Base-by-base conservation (phyloP, 2,888 invertebrate genomes). In the Cabera pusaria region DNA sequence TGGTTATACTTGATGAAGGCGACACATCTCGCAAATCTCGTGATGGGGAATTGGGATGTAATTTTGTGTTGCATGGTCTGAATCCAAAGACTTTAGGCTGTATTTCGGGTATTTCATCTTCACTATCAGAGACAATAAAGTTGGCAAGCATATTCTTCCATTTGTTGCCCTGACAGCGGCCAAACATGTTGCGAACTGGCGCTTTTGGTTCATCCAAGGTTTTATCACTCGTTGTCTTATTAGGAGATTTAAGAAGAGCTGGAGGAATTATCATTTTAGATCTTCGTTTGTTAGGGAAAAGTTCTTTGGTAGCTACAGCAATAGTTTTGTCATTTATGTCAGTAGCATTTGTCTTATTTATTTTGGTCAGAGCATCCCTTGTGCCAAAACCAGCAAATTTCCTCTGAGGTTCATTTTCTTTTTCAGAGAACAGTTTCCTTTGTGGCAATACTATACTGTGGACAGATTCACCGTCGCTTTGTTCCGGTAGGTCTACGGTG, bases 401-500 rank as follows among this genome's bases (percentile, higher is more conserved):
- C 11, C 71, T 70, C 44, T 71, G 60, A 1, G 59, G 52, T 18
- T 55, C 48, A 18, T 64, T 69, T 23, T 81, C 72, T 53, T 80
- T 84, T 36, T 80, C 71, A 5, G 65, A 59, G 24, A 88, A 86
- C 0, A 88, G 51, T 47, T 66, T 79, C 20, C 74, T 56, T 51
- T 83, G 81, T 12, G 85, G 79, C 1, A 88, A 59, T 0, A 83
- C 72, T 42, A 88, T 86, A 49, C 88, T 88, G 18, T 50, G 59
- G 8, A 87, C 75, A 5, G 87, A 83, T 59, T 86, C 87, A 52
- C 62, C 70, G 38, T 74, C 83, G 49, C 87, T 86, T 52, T 79
- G 86, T 4, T 86, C 85, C 35, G 81, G 81, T 24, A 83, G 36
- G 31, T 82, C 72, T 18, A 78, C 16, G 2, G 74, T 66, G 32